These are phyloP conservation scores for Sylvilagus bachmani DNA, from an alignment of 2,113 vertebrate species.

Conservation along the genomic window DNA sequence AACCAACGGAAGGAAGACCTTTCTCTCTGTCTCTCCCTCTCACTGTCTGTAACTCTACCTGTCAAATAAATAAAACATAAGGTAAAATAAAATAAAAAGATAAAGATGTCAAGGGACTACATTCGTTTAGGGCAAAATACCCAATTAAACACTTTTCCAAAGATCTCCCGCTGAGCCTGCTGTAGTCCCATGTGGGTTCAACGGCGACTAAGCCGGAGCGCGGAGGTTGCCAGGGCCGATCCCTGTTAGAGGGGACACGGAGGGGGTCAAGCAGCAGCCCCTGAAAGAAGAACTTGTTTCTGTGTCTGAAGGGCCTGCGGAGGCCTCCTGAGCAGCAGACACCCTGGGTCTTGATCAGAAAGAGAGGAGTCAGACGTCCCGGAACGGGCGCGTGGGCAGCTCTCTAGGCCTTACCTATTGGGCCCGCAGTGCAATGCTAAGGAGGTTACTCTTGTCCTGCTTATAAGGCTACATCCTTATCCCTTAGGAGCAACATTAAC, in stretches of 20 bases:
- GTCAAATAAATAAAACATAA: too few relatives aligned
- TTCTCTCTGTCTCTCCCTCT: too few relatives aligned
- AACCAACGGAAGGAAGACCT: too few relatives aligned
- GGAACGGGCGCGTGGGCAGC: not conserved
- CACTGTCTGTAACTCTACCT: too few relatives aligned
- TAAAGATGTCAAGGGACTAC: not conserved
- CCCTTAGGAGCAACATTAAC: constrained; percentile 16
- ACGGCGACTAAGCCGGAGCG: not conserved
- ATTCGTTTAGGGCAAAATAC: constrained; percentile 1
- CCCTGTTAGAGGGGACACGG: not conserved
- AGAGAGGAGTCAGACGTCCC: not conserved
- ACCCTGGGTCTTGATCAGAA: not conserved
- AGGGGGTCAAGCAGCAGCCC: not conserved
- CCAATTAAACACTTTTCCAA: not conserved
- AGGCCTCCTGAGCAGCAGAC: too few relatives aligned
- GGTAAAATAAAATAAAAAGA: too few relatives aligned
- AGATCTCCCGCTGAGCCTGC: not conserved
- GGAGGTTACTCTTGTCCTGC: constrained; percentile 27
- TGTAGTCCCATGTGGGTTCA: not conserved
- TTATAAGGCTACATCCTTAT: constrained; percentile 41
- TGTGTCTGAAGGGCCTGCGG: not conserved
- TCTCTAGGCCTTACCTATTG: constrained; percentile 50
- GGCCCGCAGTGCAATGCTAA: not conserved
- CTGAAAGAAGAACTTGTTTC: not conserved
- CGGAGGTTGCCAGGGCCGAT: not conserved